These are phyloP conservation scores for Medauroidea extradentata DNA, from an alignment of 1,140 invertebrate species.

Conservation along the genomic window DNA sequence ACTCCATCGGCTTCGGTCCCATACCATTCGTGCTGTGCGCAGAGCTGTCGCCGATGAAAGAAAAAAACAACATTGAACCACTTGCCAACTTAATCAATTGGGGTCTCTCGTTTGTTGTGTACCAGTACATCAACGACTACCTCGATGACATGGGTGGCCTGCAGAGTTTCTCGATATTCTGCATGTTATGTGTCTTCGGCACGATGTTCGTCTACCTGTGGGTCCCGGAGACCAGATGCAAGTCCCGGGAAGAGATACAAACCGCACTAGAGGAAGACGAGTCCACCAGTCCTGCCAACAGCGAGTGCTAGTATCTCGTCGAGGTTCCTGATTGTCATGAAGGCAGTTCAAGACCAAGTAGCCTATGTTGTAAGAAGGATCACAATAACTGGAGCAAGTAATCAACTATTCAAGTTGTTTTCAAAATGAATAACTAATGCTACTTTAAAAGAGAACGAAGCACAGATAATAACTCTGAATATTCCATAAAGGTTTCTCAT, in stretches of 20 bases:
- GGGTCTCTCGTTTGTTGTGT: constrained; percentile 52
- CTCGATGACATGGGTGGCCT: constrained; percentile 45
- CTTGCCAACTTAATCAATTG: constrained; percentile 49
- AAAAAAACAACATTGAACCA: constrained; percentile 45
- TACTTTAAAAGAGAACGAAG: too few relatives aligned
- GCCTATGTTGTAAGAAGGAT: too few relatives aligned
- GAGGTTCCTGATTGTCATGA: too few relatives aligned
- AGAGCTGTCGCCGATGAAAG: constrained; percentile 37
- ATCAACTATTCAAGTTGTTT: too few relatives aligned
- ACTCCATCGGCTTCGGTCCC: constrained; percentile 45
- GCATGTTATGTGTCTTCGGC: constrained; percentile 47
- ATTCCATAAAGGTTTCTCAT: too few relatives aligned
- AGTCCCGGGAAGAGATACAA: constrained; percentile 50
- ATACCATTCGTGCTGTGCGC: constrained; percentile 46
- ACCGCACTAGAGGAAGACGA: constrained; percentile 25
- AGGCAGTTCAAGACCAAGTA: too few relatives aligned
- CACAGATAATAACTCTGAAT: too few relatives aligned
- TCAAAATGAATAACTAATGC: too few relatives aligned
- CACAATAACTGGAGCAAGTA: too few relatives aligned
- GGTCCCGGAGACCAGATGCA: constrained; percentile 58
- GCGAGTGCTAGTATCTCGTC: too few relatives aligned
- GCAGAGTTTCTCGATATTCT: constrained; percentile 50
- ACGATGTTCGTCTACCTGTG: constrained; percentile 48
- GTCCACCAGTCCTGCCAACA: too few relatives aligned
- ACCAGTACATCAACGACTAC: constrained; percentile 47